Conservation (phyloP, 1,140 invertebrate species). For the Sarcophaga peregrina region DNA sequence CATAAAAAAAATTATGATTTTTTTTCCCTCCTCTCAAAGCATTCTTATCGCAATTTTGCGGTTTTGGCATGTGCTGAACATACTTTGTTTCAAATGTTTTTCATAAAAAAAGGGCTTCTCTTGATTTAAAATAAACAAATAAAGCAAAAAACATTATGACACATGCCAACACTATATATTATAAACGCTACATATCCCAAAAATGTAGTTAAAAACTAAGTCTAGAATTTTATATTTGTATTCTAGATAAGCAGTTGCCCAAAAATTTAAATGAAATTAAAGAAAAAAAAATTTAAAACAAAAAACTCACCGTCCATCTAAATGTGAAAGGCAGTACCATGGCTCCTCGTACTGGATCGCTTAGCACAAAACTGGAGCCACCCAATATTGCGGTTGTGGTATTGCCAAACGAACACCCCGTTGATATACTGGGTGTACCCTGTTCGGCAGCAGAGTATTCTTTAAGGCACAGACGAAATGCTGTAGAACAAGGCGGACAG, state of each 20-base stretch:
- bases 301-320: slow-evolving; percentile 86
- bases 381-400: slow-evolving; percentile 85
- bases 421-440: slow-evolving; percentile 66
- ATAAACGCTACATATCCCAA: neutral
- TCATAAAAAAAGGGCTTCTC: no score
- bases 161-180: neutral
- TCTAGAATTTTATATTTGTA: neutral
- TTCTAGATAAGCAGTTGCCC: no score
- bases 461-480: slow-evolving; percentile 89
- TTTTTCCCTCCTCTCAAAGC: neutral
- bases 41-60: neutral
- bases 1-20: neutral
- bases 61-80: neutral
- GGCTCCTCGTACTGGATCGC: slow-evolving; percentile 80
- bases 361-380: slow-evolving; percentile 86
- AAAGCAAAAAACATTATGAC: neutral
- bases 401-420: slow-evolving; percentile 90
- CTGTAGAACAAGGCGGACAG: slow-evolving; percentile 79
- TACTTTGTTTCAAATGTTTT: neutral
- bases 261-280: neutral
- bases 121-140: no score
- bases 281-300: neutral
- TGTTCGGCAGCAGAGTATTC: slow-evolving; percentile 83
- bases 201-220: neutral
- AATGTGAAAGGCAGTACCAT: slow-evolving; percentile 87